Percentiles rank a stretch among this genome's conserved stretches.
Evolutionary conservation across 2,888 invertebrate species (phyloP).

Genomic region (Ernsta delagoae): DNA sequence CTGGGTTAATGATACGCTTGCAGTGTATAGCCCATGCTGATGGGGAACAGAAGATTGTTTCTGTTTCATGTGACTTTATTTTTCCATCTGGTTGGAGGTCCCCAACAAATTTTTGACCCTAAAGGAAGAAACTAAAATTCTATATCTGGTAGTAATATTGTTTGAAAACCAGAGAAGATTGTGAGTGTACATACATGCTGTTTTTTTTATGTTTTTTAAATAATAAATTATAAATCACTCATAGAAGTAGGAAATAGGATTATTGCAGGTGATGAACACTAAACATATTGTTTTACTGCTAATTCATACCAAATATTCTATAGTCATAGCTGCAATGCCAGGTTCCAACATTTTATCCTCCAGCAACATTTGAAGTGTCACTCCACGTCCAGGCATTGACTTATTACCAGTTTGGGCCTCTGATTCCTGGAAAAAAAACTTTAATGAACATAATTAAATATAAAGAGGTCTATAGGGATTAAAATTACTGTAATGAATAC

Average conservation of each 20-base stretch:
- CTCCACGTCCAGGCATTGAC: conserved; percentile 86
- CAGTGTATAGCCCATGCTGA: conserved; percentile 97
- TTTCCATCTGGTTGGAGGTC: conserved; percentile 94
- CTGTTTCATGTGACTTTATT: conserved; percentile 95
- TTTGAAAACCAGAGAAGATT: not conserved
- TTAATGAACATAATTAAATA: not conserved
- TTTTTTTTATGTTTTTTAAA: too few species aligned
- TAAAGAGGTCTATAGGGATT: too few species aligned
- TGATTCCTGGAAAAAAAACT: conserved; percentile 67
- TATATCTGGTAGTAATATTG: too few species aligned
- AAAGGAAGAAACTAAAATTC: conserved; percentile 25
- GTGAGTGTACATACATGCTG: too few species aligned
- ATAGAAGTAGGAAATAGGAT: too few species aligned
- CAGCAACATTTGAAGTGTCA: conserved; percentile 94
- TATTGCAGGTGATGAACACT: too few species aligned
- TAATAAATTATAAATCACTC: too few species aligned
- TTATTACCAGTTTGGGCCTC: conserved; percentile 78
- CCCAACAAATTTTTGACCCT: conserved; percentile 96
- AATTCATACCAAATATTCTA: conserved; percentile 91
- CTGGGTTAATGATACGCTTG: conserved; percentile 95
- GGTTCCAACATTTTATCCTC: conserved; percentile 93
- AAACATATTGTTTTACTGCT: not conserved
- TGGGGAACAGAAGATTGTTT: conserved; percentile 94
- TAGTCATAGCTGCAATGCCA: conserved; percentile 93
- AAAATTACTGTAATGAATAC: too few species aligned